Evolutionary conservation across 92 coral and sea anemone genomes (phyloP).

Genomic region (Diadumene lineata): DNA sequence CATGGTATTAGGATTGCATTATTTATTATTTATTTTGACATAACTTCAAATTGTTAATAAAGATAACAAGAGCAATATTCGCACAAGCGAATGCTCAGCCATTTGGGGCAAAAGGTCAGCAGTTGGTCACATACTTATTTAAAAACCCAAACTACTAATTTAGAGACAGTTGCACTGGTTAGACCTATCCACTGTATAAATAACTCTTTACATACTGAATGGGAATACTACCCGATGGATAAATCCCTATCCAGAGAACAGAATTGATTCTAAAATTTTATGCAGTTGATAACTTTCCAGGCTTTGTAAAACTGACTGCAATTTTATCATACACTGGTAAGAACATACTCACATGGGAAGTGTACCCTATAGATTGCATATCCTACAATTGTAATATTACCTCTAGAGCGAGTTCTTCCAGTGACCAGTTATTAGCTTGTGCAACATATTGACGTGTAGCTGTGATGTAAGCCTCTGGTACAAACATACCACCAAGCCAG

Average conservation of each 20-base stretch:
- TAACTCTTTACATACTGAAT: too few relatives aligned
- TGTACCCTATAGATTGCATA: too few relatives aligned
- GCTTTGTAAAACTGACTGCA: background rate
- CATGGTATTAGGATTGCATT: too few relatives aligned
- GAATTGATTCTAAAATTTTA: background rate
- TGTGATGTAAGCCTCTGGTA: conserved; percentile 97
- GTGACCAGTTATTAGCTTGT: conserved; percentile 97
- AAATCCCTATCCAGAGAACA: background rate
- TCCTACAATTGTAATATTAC: too few relatives aligned
- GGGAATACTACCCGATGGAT: too few relatives aligned
- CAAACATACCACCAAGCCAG: conserved; percentile 97
- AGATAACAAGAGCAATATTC: background rate
- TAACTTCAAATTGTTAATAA: background rate
- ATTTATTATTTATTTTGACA: too few relatives aligned
- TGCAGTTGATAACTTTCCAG: background rate
- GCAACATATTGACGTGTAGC: conserved; percentile 98
- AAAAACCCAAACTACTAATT: too few relatives aligned
- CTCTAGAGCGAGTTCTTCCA: conserved; percentile 93
- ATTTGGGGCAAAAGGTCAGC: background rate
- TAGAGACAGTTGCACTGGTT: too few relatives aligned
- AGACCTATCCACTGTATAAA: background rate
- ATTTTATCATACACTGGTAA: too few relatives aligned
- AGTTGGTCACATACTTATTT: too few relatives aligned
- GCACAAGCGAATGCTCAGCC: background rate
- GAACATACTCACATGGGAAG: too few relatives aligned